phyloP scores from a whole-genome alignment of 2,797 vertebrate genomes.

The Premnoplex brunnescens region DNA sequence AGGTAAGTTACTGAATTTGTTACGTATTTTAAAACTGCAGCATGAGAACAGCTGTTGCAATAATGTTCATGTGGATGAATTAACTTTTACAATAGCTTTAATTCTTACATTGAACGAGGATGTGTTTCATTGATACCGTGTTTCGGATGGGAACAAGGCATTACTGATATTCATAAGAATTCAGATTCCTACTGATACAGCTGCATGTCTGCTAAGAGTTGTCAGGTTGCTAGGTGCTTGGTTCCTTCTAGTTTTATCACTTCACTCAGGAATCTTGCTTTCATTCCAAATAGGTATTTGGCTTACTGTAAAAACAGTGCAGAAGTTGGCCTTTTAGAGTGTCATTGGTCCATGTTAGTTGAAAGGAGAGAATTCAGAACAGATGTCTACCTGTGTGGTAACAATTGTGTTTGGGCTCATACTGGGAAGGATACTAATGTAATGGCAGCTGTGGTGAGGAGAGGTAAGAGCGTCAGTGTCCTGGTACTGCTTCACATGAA shows the following conservation, averaged over 20 bases:
- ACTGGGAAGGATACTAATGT: neutral
- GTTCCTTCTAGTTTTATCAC: neutral
- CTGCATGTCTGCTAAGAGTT: neutral
- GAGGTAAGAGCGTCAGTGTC: neutral
- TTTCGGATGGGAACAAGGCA: neutral
- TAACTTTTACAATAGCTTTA: neutral
- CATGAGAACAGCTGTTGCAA: neutral
- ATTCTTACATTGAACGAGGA: neutral
- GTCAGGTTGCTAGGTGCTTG: neutral
- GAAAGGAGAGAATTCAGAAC: neutral
- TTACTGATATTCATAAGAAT: neutral
- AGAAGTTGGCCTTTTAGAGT: neutral
- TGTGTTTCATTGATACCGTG: neutral
- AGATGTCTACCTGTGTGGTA: neutral
- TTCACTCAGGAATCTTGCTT: neutral
- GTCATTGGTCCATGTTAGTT: neutral
- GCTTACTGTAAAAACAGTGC: neutral
- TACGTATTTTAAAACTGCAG: neutral
- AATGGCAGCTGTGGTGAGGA: neutral
- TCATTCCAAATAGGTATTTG: neutral
- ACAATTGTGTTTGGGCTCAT: neutral
- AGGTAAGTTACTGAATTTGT: slow-evolving; percentile 76
- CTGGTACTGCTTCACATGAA: neutral
- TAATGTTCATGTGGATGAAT: neutral
- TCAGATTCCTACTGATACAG: neutral